Conservation (phyloP, 2,113 vertebrate species). For the Neogobius melanostomus region DNA sequence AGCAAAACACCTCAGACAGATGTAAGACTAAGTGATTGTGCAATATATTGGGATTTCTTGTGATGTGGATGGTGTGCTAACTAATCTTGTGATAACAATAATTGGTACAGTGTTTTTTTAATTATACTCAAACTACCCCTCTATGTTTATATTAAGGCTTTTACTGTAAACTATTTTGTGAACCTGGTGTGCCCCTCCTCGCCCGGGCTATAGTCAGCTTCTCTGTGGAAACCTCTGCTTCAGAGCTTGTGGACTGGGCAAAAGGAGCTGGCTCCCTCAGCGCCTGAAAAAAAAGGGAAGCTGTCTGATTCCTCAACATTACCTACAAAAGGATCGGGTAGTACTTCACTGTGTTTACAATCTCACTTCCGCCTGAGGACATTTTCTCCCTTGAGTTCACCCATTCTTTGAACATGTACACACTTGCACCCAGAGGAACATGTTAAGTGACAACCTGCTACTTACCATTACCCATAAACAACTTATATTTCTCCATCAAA, state of each 20-base stretch:
- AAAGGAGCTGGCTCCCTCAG: constrained; percentile 85
- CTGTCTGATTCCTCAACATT: not conserved
- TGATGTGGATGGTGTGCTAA: too few relatives aligned
- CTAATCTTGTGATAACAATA: too few relatives aligned
- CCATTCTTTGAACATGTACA: not conserved
- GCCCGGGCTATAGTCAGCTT: constrained; percentile 88
- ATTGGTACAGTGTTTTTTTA: too few relatives aligned
- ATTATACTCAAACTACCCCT: not conserved
- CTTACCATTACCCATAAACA: not conserved
- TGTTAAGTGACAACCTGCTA: not conserved
- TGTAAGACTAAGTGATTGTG: too few relatives aligned
- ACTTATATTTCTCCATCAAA: too few relatives aligned
- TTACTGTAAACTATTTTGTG: constrained; percentile 14
- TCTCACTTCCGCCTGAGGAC: not conserved
- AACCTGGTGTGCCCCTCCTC: constrained; percentile 88
- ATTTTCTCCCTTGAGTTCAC: not conserved
- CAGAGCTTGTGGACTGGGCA: constrained; percentile 82
- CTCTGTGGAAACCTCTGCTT: constrained; percentile 82
- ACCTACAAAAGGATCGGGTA: not conserved
- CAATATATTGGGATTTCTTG: too few relatives aligned
- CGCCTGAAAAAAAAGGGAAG: constrained; percentile 75
- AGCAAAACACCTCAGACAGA: too few relatives aligned
- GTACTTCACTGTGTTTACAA: not conserved
- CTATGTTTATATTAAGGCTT: not conserved
- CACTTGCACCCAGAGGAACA: not conserved